Evolutionary conservation across 2,888 invertebrate species (phyloP), one percentile per base, ranked within the genome.

Genomic region (Meta bourneti): DNA sequence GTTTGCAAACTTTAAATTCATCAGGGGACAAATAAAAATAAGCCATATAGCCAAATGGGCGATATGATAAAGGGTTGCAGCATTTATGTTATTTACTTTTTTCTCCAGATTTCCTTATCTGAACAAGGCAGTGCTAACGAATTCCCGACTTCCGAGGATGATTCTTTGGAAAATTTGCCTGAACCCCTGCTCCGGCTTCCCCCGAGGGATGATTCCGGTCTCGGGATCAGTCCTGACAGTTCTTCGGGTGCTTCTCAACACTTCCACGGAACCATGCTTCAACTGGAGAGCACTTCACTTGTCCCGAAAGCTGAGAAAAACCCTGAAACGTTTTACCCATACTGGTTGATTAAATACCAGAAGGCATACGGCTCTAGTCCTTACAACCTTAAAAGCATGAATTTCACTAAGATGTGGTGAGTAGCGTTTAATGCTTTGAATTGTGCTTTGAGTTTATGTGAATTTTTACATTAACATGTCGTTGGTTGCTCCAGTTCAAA

Each of bases 141-240:
- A 54, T 54, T 49, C 9, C 71, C 54, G 16, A 49, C 52, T 1
- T 89, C 91, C 6, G 87, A 91, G 6, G 79, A 87, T 70, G 92
- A 86, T 34, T 89, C 92, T 4, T 48, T 86, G 34, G 82, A 92
- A n/a, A 72, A 83, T 9, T n/a, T 92, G 5, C 75, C 75, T 6
- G n/a, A 72, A 19, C 75, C 51, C 11, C 61, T 52, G 16, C 74
- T 86, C 8, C 78, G 49, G 6, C 82, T 82, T 0, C 92, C 92
- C 9, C 86, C 82, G 1, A 70, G 92, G 48, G 92, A 92, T 78
- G 92, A 92, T 81, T 92, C 92, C 6, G 92, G 92, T 13, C 48
- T 92, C 7, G 92, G 89, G 13, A 92, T 92, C 69, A 92, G 91
- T 51, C 91, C 91, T 2, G 91, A 92, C 34, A 92, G 91, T 11